Conservation (phyloP, 2,113 vertebrate genomes). For the Oryctolagus cuniculus region mOryCun1.1 NC_091439.1:43237501-43238000, state of each 20-base stretch:
- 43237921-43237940: constrained; percentile 50
- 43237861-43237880: constrained; percentile 35
- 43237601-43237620: not conserved
- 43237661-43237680: constrained; percentile 34
- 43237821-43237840: not conserved
- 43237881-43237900: not conserved
- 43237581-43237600: not conserved
- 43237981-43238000: constrained; percentile 9
- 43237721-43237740: not conserved
- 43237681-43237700: not conserved
- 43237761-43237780: not conserved
- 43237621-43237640: not conserved
- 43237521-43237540: constrained; percentile 24
- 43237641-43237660: not conserved
- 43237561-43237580: not conserved
- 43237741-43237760: not conserved
- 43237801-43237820: not conserved
- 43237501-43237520: not conserved
- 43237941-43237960: constrained; percentile 22
- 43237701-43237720: not conserved
- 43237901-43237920: constrained; percentile 48
- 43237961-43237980: not conserved
- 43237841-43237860: not conserved
- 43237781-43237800: not conserved
- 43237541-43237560: not conserved